Percentiles rank a stretch among this genome's conserved stretches.
phyloP scores from a whole-genome alignment of 2,888 invertebrate genomes.

The Callosobruchus maculatus region DNA sequence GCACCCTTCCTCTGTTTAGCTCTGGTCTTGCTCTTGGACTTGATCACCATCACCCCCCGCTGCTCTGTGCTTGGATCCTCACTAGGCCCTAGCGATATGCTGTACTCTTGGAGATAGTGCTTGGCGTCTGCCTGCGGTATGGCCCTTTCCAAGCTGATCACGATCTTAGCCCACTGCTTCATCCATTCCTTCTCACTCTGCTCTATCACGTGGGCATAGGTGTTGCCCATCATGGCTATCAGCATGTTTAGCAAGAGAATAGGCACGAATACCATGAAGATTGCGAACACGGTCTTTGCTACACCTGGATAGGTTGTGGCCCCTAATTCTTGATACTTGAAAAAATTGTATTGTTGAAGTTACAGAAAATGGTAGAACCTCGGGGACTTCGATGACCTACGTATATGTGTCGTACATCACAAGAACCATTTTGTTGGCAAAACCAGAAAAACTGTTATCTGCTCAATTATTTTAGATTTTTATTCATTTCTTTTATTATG shows the following conservation, averaged over 20 bases:
- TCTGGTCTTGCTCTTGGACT: constrained; percentile 91
- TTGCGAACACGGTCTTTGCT: constrained; percentile 92
- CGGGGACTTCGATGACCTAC: no score
- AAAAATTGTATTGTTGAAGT: no score
- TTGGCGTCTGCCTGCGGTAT: constrained; percentile 88
- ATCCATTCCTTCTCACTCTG: constrained; percentile 99
- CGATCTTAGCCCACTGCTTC: constrained; percentile 99
- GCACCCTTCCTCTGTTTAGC: constrained; percentile 96
- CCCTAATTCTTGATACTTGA: constrained; percentile 89
- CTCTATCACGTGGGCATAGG: constrained; percentile 95
- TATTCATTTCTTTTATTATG: no score
- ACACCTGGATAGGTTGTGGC: constrained; percentile 87
- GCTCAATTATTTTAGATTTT: no score
- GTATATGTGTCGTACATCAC: no score
- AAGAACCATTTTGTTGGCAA: no score
- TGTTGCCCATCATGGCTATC: constrained; percentile 99
- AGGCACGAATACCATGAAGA: constrained; percentile 98
- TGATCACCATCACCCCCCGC: constrained; percentile 96
- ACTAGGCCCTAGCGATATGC: constrained; percentile 84
- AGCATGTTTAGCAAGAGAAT: constrained; percentile 94
- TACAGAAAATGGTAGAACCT: no score
- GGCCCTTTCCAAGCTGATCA: constrained; percentile 91
- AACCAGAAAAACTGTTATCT: no score
- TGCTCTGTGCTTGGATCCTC: constrained; percentile 79
- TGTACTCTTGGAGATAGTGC: constrained; percentile 90